Percentiles rank a stretch among this genome's conserved stretches.
Conservation (phyloP, 2,113 vertebrate species). For the Istiophorus platypterus region DNA sequence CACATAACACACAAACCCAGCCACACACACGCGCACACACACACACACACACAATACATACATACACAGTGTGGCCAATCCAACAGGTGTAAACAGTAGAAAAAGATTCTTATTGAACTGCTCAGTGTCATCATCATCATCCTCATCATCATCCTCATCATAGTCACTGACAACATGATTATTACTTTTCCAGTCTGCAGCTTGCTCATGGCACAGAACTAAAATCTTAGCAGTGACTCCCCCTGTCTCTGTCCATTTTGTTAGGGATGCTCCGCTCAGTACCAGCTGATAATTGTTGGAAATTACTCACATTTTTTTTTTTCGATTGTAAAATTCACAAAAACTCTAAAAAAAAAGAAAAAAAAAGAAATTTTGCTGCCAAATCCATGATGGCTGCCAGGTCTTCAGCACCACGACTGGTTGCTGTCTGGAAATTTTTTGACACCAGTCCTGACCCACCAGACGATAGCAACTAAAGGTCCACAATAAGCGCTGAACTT, state of each 20-base stretch:
- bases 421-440: neutral
- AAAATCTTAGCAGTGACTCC: conserved; percentile 39
- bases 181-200: conserved; percentile 46
- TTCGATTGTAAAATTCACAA: neutral
- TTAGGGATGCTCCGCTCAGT: conserved; percentile 63
- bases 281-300: conserved; percentile 3
- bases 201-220: conserved; percentile 74
- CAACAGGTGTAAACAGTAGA: conserved; percentile 79
- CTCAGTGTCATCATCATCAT: conserved; percentile 70
- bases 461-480: too few species aligned
- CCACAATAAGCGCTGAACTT: too few species aligned
- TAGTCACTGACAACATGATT: neutral
- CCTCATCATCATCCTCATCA: conserved; percentile 31
- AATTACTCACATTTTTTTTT: neutral
- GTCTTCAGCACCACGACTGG: neutral
- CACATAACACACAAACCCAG: conserved; percentile 41
- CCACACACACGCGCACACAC: conserved; percentile 55
- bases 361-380: too few species aligned
- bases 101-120: conserved; percentile 76
- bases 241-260: neutral
- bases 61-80: conserved; percentile 81
- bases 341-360: neutral
- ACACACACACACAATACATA: conserved; percentile 57
- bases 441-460: too few species aligned
- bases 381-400: neutral